Evolutionary conservation across 1,140 invertebrate genomes (phyloP).

Genomic region (Ruditapes philippinarum): DNA sequence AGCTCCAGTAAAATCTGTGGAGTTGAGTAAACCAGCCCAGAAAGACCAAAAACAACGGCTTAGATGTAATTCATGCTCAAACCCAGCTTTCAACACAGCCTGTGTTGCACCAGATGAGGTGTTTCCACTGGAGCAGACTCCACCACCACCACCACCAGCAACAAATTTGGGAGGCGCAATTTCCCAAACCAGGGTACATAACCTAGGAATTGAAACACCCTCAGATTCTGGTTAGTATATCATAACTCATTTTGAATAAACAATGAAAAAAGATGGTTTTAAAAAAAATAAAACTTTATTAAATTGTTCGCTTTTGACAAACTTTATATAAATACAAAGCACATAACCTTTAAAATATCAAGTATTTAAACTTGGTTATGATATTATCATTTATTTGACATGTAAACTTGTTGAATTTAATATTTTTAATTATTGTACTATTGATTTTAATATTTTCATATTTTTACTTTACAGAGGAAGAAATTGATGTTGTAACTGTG

Average conservation of each 20-base stretch:
- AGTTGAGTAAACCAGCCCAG: constrained; percentile 60
- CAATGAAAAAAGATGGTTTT: too few species aligned
- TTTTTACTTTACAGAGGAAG: constrained; percentile 82
- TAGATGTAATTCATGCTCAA: constrained; percentile 60
- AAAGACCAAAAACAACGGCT: constrained; percentile 12
- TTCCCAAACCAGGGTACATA: constrained; percentile 88
- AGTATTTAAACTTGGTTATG: too few species aligned
- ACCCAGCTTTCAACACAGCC: constrained; percentile 40
- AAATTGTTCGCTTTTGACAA: too few species aligned
- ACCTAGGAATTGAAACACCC: constrained; percentile 92
- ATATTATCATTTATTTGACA: too few species aligned
- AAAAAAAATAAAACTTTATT: too few species aligned
- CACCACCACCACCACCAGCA: background rate
- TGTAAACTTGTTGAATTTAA: too few species aligned
- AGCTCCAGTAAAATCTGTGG: constrained; percentile 81
- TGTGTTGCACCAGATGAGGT: constrained; percentile 83
- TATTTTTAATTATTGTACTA: too few species aligned
- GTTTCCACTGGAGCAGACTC: constrained; percentile 70
- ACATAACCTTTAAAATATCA: too few species aligned
- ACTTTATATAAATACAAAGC: too few species aligned
- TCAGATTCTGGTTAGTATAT: constrained; percentile 94
- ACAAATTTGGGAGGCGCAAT: constrained; percentile 84
- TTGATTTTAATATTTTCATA: too few species aligned
- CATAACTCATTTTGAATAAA: too few species aligned
- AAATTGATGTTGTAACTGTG: constrained; percentile 81